A percentile compares a stretch with the other conserved stretches of the same genome.
These are phyloP conservation scores for Falco biarmicus DNA, from an alignment of 2,797 vertebrate genomes.

Conservation along the genomic window DNA sequence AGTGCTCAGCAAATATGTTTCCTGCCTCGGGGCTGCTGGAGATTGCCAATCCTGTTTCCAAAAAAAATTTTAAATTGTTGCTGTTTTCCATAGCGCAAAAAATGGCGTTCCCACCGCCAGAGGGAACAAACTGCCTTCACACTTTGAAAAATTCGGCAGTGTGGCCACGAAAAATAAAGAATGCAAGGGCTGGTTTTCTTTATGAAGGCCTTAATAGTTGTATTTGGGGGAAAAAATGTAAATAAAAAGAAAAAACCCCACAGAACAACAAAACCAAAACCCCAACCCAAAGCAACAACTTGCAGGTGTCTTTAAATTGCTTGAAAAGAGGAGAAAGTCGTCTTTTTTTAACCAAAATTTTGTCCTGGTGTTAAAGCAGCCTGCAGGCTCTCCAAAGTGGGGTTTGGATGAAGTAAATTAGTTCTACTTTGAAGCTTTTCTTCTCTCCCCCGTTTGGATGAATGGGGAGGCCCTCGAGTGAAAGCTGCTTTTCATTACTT, in stretches of 20 bases:
- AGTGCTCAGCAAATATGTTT: background rate
- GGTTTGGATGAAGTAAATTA: constrained; percentile 79
- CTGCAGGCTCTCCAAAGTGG: constrained; percentile 67
- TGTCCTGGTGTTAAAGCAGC: constrained; percentile 24
- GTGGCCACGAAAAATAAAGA: background rate
- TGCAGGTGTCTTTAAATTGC: background rate
- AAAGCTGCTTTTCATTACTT: constrained; percentile 84
- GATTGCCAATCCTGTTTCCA: background rate
- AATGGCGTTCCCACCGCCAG: background rate
- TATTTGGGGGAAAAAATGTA: too few species aligned
- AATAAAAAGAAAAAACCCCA: too few species aligned
- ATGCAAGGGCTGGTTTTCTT: background rate
- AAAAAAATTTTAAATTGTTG: background rate
- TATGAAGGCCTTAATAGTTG: background rate
- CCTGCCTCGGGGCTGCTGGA: constrained; percentile 26
- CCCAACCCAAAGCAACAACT: background rate
- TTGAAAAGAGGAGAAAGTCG: background rate
- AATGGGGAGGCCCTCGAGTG: constrained; percentile 76
- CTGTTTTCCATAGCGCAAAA: background rate
- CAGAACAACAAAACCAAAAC: background rate
- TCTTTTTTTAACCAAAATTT: background rate
- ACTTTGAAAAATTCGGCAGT: background rate
- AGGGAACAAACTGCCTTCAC: rapidly evolving
- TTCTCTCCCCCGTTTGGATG: constrained; percentile 72
- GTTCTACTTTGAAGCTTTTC: constrained; percentile 83